Evolutionary conservation across 2,797 vertebrate genomes (phyloP), one percentile per base, ranked within the genome.

Genomic region (Delichon dasypus): DNA sequence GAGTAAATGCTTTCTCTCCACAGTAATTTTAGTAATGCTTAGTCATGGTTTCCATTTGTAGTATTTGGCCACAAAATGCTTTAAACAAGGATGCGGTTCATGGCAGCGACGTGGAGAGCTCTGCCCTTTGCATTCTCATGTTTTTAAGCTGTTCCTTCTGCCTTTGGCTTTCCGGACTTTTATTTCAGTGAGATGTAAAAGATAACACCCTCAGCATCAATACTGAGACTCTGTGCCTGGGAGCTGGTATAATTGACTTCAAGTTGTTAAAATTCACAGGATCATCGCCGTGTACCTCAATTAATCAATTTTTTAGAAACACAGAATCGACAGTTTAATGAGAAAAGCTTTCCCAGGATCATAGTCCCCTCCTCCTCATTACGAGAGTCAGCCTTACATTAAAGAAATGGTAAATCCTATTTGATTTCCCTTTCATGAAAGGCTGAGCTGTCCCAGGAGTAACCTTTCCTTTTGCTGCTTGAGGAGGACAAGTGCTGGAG

Each of bases 301-400:
- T 93, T 91, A 95, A 96, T 96, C 90, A 91, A 89, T 90, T 93
- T 92, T 94, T 94, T 75, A 92, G 85, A 77, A 93, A 80, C 60
- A 70, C 57, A 19, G 57, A 95, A 95, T 87, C 4, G 88, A 95
- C 85, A 89, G 81, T 73, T 96, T 96, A 95, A 96, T 90, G 95
- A 96, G 95, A 84, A 76, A 83, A 90, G 88, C 70, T 96, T 95
- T 96, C 86, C 58, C 70, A 82, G 71, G 73, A 91, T 92, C 89
- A 70, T 34, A 88, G 81, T 84, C 57, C 36, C 93, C 92, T 89
- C 93, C 94, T 96, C 70, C 78, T 94, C 79, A n/a, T 96, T 95
- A 84, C 1, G 0, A 68, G 77, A 92, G 40, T 48, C 88, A 80
- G 81, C 18, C 58, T 83, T 66, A 92, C n/a, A 42, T 88, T 93